phyloP scores from a whole-genome alignment of 2,888 invertebrate species.

The Danaus chrysippus region DNA sequence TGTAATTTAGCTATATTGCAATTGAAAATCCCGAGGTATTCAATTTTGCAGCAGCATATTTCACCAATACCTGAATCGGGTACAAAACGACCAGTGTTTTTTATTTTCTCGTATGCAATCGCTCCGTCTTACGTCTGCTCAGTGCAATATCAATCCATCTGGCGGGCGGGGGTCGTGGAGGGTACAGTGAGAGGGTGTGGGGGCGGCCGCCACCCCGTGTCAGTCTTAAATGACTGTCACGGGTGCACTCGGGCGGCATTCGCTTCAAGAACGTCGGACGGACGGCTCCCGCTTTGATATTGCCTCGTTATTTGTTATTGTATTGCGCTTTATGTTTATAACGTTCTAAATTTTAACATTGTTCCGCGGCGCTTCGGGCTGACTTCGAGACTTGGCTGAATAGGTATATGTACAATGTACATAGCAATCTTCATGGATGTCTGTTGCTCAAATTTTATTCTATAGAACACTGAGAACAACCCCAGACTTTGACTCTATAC shows the following conservation, averaged over 20 bases:
- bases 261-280: constrained; percentile 68
- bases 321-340: constrained; percentile 46
- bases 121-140: constrained; percentile 73
- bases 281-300: constrained; percentile 63
- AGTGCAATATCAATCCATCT: constrained; percentile 78
- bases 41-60: constrained; percentile 17
- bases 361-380: constrained; percentile 20
- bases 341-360: constrained; percentile 34
- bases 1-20: not conserved
- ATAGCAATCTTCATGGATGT: too few species aligned
- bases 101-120: constrained; percentile 67
- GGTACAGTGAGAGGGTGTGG: constrained; percentile 28
- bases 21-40: constrained; percentile 9
- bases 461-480: too few species aligned
- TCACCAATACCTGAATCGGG: constrained; percentile 27
- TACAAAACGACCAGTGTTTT: constrained; percentile 45
- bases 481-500: too few species aligned
- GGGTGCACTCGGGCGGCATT: constrained; percentile 64
- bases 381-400: constrained; percentile 12
- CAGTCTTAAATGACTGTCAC: constrained; percentile 79
- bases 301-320: constrained; percentile 69
- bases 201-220: constrained; percentile 58
- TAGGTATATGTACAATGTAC: constrained; percentile 8
- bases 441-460: too few species aligned
- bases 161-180: constrained; percentile 48